Base-by-base conservation (phyloP, 2,888 invertebrate species). In the Netelia melanura region DNA sequence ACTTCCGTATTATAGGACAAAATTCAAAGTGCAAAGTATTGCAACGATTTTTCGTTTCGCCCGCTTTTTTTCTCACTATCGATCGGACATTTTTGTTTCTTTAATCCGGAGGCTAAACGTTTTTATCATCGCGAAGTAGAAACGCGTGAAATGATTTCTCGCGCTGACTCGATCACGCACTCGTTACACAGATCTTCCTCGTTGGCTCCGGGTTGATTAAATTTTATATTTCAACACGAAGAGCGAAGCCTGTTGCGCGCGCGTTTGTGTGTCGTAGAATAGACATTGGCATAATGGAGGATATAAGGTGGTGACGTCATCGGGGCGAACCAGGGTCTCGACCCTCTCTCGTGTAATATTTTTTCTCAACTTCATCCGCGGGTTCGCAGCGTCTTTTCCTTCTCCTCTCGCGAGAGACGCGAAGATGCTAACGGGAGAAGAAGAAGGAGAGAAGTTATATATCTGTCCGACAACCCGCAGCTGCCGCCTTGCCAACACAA, bases 401-500 rank as follows among this genome's bases (percentile, higher is more conserved):
- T 38, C 56, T 56, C 70, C 10, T 71, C 61, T 71, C 83, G 38
- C 11, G 58, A 79, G 17, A 52, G 72, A 72, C 76, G 14, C 6
- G 23, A 52, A 52, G 30, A 44, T 25, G 43, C 43, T 23, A 43
- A 70, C 52, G 14, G 43, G 84, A 79, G 77, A 70, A 64, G 82
- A 76, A 68, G 81, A 74, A n/a, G 68, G 61, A 70, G 79, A 61
- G 30, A 23, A 62, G 30, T 52, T 14, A 52, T 17, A 23, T 71
- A 68, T 76, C 75, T 38, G 54, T 68, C 75, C 10, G 65, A 58
- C 80, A 77, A 77, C 88, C 88, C 88, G 88, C 87, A 87, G 88
- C 93, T 93, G 93, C 93, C 92, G 92, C 92, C 91, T 91, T 90
- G 91, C 83, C 92, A 92, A 92, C 93, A 91, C 93, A 93, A 93